These are phyloP conservation scores for Triplophysa siluroides DNA, from an alignment of 2,113 vertebrate species.

Conservation along the genomic window DNA sequence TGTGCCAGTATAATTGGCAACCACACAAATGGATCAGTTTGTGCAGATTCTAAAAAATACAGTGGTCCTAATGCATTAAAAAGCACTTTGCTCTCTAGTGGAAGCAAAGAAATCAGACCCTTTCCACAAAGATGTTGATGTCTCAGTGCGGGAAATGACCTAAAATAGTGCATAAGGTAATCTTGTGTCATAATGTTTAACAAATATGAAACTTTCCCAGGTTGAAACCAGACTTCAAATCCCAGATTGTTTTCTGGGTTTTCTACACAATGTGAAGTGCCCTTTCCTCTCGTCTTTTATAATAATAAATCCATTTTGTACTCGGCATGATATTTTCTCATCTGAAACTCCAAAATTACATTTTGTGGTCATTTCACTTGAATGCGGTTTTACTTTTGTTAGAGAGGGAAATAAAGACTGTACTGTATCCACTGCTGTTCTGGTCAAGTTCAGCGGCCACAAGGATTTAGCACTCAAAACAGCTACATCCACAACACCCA, in stretches of 20 bases:
- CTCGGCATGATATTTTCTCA: neutral
- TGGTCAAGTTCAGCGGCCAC: slow-evolving; percentile 4
- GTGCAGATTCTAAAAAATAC: neutral
- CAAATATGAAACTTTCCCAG: too few species aligned
- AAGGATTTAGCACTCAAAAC: slow-evolving; percentile 5
- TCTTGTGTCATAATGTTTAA: too few species aligned
- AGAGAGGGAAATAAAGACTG: slow-evolving; percentile 3
- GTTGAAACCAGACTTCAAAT: too few species aligned
- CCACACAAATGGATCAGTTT: neutral
- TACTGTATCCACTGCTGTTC: slow-evolving; percentile 6
- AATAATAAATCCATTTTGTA: neutral
- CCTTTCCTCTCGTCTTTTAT: neutral
- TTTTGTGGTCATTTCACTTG: neutral
- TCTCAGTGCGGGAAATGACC: too few species aligned
- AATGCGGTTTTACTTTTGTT: slow-evolving; percentile 16
- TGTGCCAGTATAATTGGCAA: neutral
- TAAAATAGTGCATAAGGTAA: too few species aligned
- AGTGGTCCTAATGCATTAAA: too few species aligned
- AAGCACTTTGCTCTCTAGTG: too few species aligned
- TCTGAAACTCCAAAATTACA: slow-evolving; percentile 3
- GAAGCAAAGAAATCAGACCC: too few species aligned
- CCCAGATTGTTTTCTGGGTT: too few species aligned
- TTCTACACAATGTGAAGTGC: too few species aligned
- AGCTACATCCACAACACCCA: slow-evolving; percentile 22
- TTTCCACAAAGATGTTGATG: too few species aligned